These are phyloP conservation scores for Melangyna quadrimaculata DNA, from an alignment of 2,888 invertebrate species.

Conservation along the genomic window DNA sequence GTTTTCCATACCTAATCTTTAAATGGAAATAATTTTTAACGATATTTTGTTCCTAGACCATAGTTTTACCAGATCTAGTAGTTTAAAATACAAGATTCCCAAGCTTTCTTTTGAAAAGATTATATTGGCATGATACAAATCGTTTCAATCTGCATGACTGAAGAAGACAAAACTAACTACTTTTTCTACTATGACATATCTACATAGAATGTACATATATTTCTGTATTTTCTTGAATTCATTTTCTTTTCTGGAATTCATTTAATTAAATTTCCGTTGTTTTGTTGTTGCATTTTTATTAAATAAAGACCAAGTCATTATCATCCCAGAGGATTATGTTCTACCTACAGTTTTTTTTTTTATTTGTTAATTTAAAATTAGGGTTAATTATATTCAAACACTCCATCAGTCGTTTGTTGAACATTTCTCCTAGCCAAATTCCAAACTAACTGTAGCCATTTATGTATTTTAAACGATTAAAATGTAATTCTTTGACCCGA, in stretches of 20 bases:
- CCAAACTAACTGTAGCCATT: not conserved
- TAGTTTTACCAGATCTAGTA: no score
- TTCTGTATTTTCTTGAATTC: not conserved
- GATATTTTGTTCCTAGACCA: no score
- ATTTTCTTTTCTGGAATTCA: not conserved
- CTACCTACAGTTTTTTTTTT: not conserved
- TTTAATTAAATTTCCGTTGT: not conserved
- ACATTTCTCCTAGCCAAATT: not conserved
- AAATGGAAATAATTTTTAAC: no score
- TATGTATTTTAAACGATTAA: not conserved
- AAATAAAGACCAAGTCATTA: not conserved
- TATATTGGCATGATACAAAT: not conserved
- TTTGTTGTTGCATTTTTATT: not conserved
- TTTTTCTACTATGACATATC: no score
- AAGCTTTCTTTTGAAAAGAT: not conserved
- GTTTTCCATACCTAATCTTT: no score
- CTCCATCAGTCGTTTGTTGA: not conserved
- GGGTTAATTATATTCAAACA: conserved; percentile 8
- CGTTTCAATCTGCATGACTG: no score
- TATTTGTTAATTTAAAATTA: not conserved
- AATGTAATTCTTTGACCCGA: not conserved
- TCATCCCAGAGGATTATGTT: not conserved
- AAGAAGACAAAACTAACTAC: no score
- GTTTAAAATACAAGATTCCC: not conserved
- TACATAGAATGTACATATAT: no score